These are phyloP conservation scores for Stichopus horrens DNA, from an alignment of 53 echinoderm and acorn worm species.

Conservation along the genomic window DNA sequence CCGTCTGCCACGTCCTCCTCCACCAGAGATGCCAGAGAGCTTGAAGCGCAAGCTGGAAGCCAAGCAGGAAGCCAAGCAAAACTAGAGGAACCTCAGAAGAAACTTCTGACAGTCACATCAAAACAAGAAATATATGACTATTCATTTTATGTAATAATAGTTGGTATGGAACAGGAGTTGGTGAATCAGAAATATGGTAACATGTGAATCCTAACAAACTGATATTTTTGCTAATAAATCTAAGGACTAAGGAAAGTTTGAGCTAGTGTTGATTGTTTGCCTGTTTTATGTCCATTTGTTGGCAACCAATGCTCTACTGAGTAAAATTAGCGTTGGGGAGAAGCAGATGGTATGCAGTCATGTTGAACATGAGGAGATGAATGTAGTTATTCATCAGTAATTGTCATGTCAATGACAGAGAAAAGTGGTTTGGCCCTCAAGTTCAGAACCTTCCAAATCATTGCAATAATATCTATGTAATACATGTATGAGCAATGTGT, in stretches of 20 bases:
- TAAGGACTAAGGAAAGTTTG: not conserved
- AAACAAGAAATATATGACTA: not conserved
- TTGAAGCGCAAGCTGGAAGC: constrained; percentile 84
- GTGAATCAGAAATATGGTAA: not conserved
- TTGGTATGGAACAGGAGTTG: not conserved
- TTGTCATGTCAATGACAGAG: no score
- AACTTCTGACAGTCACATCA: constrained; percentile 11
- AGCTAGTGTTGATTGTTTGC: not conserved
- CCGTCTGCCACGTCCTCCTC: constrained; percentile 95
- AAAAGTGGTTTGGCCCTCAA: no score
- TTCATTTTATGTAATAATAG: not conserved
- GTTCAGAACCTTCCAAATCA: no score
- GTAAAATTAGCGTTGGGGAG: no score
- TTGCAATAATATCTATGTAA: no score
- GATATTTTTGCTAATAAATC: constrained; percentile 5
- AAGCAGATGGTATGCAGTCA: no score
- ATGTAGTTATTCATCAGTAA: no score
- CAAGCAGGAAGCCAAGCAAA: constrained; percentile 55
- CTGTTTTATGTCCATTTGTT: constrained; percentile 19
- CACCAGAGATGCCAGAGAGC: constrained; percentile 97
- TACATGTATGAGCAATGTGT: no score
- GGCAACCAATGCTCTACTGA: no score
- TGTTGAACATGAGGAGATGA: no score
- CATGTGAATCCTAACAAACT: not conserved
- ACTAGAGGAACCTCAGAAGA: not conserved